Percentiles rank a stretch among this genome's conserved stretches.
Evolutionary conservation across 2,888 invertebrate genomes (phyloP).

Genomic region (Lagria hirta): DNA sequence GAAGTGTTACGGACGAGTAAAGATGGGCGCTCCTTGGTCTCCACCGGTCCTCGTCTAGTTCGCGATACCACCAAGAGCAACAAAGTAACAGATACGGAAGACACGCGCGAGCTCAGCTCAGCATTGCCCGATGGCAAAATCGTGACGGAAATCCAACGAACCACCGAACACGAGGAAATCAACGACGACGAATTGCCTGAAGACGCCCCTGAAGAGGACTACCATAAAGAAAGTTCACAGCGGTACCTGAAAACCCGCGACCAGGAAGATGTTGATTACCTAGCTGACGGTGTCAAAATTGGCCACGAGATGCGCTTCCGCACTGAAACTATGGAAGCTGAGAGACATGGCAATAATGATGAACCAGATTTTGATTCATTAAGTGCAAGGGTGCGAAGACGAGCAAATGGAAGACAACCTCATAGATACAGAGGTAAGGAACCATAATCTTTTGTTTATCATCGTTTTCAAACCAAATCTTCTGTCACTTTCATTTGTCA

Average conservation of each 20-base stretch:
- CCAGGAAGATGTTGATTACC: conserved; percentile 80
- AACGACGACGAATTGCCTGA: conserved; percentile 77
- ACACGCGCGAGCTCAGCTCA: conserved; percentile 74
- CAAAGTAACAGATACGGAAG: conserved; percentile 85
- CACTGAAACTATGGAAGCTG: conserved; percentile 81
- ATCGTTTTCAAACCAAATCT: neutral
- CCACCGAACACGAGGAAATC: conserved; percentile 81
- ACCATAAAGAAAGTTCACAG: conserved; percentile 55
- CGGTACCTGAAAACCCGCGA: conserved; percentile 71
- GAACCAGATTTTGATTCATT: conserved; percentile 70
- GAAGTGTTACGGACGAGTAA: conserved; percentile 62
- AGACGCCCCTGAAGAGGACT: conserved; percentile 56
- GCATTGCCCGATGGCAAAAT: conserved; percentile 80
- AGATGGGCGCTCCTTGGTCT: conserved; percentile 61
- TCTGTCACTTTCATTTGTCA: conserved; percentile 17
- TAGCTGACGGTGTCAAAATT: conserved; percentile 78
- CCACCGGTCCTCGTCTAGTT: conserved; percentile 70
- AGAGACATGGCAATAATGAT: conserved; percentile 66
- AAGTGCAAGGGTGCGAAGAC: conserved; percentile 59
- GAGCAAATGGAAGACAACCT: conserved; percentile 49
- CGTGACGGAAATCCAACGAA: conserved; percentile 81
- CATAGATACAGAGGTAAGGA: conserved; percentile 59
- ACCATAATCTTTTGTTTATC: neutral
- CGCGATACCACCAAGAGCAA: conserved; percentile 75
- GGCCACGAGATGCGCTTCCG: conserved; percentile 80